Conservation (phyloP, 37 sponge, comb jelly and placozoan genomes). For the Aplysina aerophoba region DNA sequence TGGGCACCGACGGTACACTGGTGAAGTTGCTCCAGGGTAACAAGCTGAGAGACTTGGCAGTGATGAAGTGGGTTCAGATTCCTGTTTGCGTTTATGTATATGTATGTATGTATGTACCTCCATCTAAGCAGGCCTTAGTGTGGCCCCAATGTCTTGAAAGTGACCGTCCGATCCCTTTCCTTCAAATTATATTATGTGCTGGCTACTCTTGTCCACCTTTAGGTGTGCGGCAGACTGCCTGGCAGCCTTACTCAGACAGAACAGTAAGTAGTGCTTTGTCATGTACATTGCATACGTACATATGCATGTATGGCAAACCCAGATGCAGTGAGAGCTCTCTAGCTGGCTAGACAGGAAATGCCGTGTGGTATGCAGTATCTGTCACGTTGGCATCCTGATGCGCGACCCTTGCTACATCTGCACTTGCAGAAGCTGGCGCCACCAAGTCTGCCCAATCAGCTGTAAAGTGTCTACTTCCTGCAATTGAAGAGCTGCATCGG, state of each 20-base stretch:
- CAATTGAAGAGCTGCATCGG: conserved; percentile 5
- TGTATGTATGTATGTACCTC: background rate
- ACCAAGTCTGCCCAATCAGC: background rate
- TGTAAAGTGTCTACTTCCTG: background rate
- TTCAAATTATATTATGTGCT: too few relatives aligned
- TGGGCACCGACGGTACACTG: conserved; percentile 29
- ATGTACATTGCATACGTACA: background rate
- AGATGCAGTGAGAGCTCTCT: too few relatives aligned
- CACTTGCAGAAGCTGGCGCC: background rate
- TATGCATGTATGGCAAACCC: background rate
- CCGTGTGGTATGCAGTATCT: too few relatives aligned
- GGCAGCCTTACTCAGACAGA: conserved; percentile 38
- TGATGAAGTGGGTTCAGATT: conserved; percentile 35
- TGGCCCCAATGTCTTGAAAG: too few relatives aligned
- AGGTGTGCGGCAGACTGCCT: conserved; percentile 49
- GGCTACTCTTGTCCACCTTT: background rate
- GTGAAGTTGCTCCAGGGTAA: conserved; percentile 16
- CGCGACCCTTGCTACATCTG: background rate
- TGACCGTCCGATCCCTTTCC: too few relatives aligned
- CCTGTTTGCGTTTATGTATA: background rate
- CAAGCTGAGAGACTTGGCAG: background rate
- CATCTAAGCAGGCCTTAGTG: too few relatives aligned
- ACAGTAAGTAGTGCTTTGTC: conserved; percentile 24
- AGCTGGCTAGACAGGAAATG: too few relatives aligned
- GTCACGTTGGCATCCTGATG: too few relatives aligned